phyloP scores from a whole-genome alignment of 30 jellyfish, hydroid and myxozoan genomes.

The Aurelia coerulea region DNA sequence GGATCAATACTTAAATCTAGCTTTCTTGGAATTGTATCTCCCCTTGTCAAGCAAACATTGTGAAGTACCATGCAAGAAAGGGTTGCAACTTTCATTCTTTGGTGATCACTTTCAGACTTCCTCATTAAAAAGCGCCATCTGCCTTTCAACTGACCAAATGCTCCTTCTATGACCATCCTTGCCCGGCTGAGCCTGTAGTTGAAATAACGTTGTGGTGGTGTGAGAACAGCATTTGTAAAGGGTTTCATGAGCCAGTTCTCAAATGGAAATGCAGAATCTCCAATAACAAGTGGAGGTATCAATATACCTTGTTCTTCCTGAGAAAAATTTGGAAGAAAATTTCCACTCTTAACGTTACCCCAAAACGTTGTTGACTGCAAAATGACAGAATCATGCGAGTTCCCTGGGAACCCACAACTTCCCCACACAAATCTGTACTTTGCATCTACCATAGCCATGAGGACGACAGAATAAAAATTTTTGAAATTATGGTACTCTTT shows the following conservation, averaged over 20 bases:
- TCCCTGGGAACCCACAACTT: conserved; percentile 52
- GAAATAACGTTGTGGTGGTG: conserved; percentile 36
- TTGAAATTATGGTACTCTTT: too few relatives aligned
- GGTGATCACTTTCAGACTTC: conserved; percentile 53
- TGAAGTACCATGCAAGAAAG: conserved; percentile 71
- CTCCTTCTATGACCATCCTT: conserved; percentile 73
- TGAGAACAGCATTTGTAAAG: conserved; percentile 32
- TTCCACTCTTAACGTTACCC: conserved; percentile 17
- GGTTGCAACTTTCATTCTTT: conserved; percentile 12
- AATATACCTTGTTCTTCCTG: neutral
- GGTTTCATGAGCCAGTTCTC: conserved; percentile 55
- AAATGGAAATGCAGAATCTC: conserved; percentile 67
- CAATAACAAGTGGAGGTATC: conserved; percentile 40
- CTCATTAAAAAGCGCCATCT: conserved; percentile 61
- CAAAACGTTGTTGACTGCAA: conserved; percentile 72
- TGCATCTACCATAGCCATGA: conserved; percentile 40
- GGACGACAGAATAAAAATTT: too few relatives aligned
- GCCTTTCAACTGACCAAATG: conserved; percentile 61
- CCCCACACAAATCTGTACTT: conserved; percentile 35
- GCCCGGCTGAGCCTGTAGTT: conserved; percentile 66
- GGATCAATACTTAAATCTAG: conserved; percentile 46
- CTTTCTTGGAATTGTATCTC: conserved; percentile 44
- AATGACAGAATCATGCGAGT: conserved; percentile 57
- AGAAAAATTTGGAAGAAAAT: conserved; percentile 20
- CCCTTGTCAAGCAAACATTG: conserved; percentile 44